Base-by-base conservation (phyloP, 2,113 vertebrate species). In the Erpornis zantholeuca region DNA sequence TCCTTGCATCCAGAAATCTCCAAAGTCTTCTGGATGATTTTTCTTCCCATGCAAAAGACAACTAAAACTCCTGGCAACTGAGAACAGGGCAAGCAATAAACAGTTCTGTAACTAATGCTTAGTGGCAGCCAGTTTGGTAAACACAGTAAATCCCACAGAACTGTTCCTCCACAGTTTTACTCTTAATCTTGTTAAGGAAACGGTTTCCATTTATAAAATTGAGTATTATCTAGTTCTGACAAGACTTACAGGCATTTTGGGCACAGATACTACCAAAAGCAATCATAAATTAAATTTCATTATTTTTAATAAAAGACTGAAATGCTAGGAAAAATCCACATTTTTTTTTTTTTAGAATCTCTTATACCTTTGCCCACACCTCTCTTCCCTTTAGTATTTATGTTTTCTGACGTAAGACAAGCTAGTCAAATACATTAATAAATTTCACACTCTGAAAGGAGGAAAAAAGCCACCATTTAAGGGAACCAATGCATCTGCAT, bases 371-470 rank as follows among this genome's bases (percentile, higher is more conserved):
- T 81, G 14, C 36, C 47, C 20, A 79, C 11, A 38, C 4, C 35
- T 82, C 27, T 56, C 19, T 65, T 79, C 20, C 15, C 52, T 61
- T 73, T 33, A 70, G 47, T 82, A 66, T 97, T 91, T 83, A 73
- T 49, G 45, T 10, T 61, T 93, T 56, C 21, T 88, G 36, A 85
- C 35, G 23, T 2, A 56, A 81, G 49, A 22, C 69, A 85, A 89
- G 63, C 87, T 89, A 89, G 63, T 15, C 36, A 69, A 90, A 22
- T 65, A 91, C n/a, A 92, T 97, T 94, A 96, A 93, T 94, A 87
- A 92, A 76, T 40, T 47, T 95, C 86, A 94, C 40, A 65, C 14
- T 73, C n/a, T 53, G 59, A 86, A 71, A 77, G 47, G 82, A 86
- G 27, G 52, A 84, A 87, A 83, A 44, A 7, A 0, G 1, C 6